These are phyloP conservation scores for Drosophila mulleri DNA, from an alignment of 2,888 invertebrate genomes.

Conservation along the genomic window DNA sequence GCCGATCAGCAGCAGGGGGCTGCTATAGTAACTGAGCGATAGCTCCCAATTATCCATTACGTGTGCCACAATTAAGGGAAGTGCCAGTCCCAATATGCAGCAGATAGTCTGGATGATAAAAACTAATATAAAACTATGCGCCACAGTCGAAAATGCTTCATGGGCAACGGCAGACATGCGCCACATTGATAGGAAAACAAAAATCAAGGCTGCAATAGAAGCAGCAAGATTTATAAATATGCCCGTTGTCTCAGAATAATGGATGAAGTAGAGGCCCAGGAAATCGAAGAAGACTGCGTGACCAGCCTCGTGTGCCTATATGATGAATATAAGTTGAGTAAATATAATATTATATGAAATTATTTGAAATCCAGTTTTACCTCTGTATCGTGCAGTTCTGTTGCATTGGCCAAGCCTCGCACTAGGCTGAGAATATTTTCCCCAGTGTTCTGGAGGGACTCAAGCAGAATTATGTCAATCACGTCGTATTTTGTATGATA, in stretches of 20 bases:
- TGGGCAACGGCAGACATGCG: slow-evolving; percentile 66
- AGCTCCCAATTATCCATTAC: slow-evolving; percentile 82
- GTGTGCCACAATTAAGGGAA: slow-evolving; percentile 82
- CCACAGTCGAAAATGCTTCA: slow-evolving; percentile 19
- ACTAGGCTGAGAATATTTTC: slow-evolving; percentile 88
- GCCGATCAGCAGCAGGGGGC: slow-evolving; percentile 86
- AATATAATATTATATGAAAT: too few relatives aligned
- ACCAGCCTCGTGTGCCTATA: slow-evolving; percentile 83
- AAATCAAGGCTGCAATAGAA: slow-evolving; percentile 80
- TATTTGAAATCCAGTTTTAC: neutral
- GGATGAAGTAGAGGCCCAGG: slow-evolving; percentile 88
- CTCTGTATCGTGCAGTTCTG: slow-evolving; percentile 39
- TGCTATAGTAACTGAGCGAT: slow-evolving; percentile 87
- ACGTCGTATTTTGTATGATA: slow-evolving; percentile 91
- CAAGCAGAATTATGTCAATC: slow-evolving; percentile 87
- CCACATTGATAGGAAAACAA: slow-evolving; percentile 70
- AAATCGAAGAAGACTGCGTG: slow-evolving; percentile 90
- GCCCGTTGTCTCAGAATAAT: slow-evolving; percentile 86
- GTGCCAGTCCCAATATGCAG: slow-evolving; percentile 74
- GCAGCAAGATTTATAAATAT: slow-evolving; percentile 82
- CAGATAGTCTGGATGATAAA: slow-evolving; percentile 49
- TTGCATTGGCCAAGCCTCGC: slow-evolving; percentile 54
- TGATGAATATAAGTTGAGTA: neutral
- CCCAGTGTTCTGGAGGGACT: slow-evolving; percentile 90
- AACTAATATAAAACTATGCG: slow-evolving; percentile 49